Base-by-base conservation (phyloP, 1,140 invertebrate genomes). In the Penaeus chinensis region DNA sequence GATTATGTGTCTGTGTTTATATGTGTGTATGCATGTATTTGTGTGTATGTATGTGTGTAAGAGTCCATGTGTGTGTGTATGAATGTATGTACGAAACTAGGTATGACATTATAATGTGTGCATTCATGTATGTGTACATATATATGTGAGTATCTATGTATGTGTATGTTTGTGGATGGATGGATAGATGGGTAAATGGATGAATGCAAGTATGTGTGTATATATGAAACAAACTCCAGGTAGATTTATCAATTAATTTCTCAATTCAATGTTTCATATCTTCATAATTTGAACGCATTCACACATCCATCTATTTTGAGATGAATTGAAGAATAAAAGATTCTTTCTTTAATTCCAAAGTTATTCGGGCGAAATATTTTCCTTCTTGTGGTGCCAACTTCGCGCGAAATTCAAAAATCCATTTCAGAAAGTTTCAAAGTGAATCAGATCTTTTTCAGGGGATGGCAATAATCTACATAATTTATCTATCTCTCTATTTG, bases 281-380 rank as follows among this genome's bases (percentile, higher is more conserved):
- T 78, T 32, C 42, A 78, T 78, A 78, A 32, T n/a, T 78, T 32
- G 10, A 78, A 32, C 10, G 11, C 27, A 78, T 42, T 32, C 32
- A 54, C 32, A 54, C 10, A 54, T 78, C 32, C 32, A 78, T 78
- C 32, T 54, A 78, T 78, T 37, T 42, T 32, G 18, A 78, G 27
- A 78, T 78, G 47, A 37, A 78, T 42, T 37, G 27, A 78, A 37
- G 47, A 37, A 78, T 47, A 78, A 37, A 78, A 37, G 42, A 37
- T 37, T 78, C 27, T 78, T 16, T 78, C 11, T 78, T 16, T 78
- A 42, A 37, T 16, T 78, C 22, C 42, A 13, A 37, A 37, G 27
- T 16, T 78, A 18, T 78, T 13, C 42, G 10, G 22, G 37, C 8
- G 42, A 22, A 37, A 42, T n/a, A 78, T 11, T 18, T 24, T 16